Base-by-base conservation (phyloP, 2,797 vertebrate genomes). In the Pantherophis alleghaniensis region DNA sequence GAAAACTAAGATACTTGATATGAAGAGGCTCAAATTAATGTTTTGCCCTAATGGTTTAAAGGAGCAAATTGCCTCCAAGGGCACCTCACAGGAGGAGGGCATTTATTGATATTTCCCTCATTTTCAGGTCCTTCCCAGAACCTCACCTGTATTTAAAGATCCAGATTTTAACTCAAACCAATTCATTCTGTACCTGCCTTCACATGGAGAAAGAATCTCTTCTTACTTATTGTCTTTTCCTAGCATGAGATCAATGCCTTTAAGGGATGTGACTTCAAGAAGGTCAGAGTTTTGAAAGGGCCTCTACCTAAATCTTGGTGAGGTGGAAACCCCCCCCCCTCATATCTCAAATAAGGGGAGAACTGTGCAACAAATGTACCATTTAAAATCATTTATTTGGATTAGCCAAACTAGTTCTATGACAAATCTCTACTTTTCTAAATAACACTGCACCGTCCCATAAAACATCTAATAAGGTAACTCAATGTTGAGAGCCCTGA, bases 1-100 rank as follows among this genome's bases (percentile, higher is more conserved):
- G 92, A 95, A 94, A 96, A n/a, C 28, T 86, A 86, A 22, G 90
- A 94, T 92, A 86, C 88, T 95, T 91, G 69, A 0, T 91, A 91
- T 79, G 69, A 87, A 53, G 91, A 91, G 18, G 24, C 92, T 47
- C 59, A 95, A 92, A 32, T 57, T 93, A 66, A 88, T 93, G 74
- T 86, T 93, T 88, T 95, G 42, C 18, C 18, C 61, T 88, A 92
- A 51, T 86, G 94, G 91, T 95, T 74, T 89, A 95, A 92, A 93
- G 63, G 60, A 53, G 26, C 90, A 26, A 83, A 83, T 83, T 47
- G 42, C 42, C 74, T 47, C 37, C 74, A 83, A 47, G 42, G 42
- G 10, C 37, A 83, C 10, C 37, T 79, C 10, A 12, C 12, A 22
- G 20, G 20, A 47, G 20, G 37, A 83, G 22, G 74, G 20, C 74